Evolutionary conservation across 2,888 invertebrate genomes (phyloP).

Genomic region (Mantis religiosa): DNA sequence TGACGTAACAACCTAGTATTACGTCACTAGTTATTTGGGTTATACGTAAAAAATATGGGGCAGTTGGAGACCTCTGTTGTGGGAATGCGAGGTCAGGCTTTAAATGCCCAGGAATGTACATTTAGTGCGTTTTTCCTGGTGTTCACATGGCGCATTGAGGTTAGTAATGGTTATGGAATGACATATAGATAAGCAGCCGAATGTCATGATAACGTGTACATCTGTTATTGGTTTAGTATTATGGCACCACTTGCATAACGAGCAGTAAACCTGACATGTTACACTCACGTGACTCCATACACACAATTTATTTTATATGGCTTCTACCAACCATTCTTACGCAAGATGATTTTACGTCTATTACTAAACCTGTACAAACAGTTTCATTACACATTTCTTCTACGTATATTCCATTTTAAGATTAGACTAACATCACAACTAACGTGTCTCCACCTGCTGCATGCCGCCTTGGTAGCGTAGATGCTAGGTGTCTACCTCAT

Average conservation of each 20-base stretch:
- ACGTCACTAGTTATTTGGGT: neutral
- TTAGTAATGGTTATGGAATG: neutral
- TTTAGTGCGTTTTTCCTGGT: neutral
- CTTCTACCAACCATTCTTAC: too few species aligned
- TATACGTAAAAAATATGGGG: neutral
- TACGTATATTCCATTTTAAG: too few species aligned
- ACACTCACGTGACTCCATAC: too few species aligned
- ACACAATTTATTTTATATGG: too few species aligned
- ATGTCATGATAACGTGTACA: neutral
- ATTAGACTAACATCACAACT: too few species aligned
- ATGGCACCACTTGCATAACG: neutral
- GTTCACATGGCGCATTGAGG: neutral
- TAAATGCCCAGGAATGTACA: neutral
- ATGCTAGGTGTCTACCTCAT: too few species aligned
- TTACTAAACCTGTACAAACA: too few species aligned
- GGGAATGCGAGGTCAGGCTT: neutral
- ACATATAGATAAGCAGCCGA: neutral
- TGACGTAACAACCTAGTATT: neutral
- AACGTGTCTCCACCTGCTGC: too few species aligned
- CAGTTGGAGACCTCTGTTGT: neutral
- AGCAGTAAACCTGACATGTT: neutral
- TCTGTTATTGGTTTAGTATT: neutral
- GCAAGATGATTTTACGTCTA: too few species aligned
- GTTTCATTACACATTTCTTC: too few species aligned
- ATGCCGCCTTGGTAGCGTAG: too few species aligned